Conservation (phyloP, 2,888 invertebrate species). For the Aplocera efformata region DNA sequence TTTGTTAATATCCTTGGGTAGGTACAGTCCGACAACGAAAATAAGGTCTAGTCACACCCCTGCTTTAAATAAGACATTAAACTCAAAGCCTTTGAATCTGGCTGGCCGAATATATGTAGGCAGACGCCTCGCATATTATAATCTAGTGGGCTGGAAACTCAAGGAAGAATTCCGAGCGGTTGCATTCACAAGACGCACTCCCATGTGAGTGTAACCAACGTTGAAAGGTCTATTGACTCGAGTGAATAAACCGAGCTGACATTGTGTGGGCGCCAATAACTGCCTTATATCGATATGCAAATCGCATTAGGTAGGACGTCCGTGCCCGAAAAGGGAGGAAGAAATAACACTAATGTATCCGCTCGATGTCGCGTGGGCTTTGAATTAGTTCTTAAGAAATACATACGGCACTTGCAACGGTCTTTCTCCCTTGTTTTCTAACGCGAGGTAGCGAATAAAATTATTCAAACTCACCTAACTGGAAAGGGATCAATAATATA, state of each 20-base stretch:
- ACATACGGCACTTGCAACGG: conserved; percentile 25
- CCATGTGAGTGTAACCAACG: conserved; percentile 2
- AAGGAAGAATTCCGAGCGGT: conserved; percentile 6
- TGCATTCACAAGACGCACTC: conserved; percentile 8
- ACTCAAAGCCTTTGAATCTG: too few relatives aligned
- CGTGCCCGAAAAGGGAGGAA: conserved; percentile 70
- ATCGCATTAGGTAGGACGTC: conserved; percentile 67
- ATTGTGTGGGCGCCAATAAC: conserved; percentile 52
- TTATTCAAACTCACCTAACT: not conserved
- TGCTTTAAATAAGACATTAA: too few relatives aligned
- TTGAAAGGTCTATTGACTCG: conserved; percentile 19
- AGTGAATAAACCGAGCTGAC: conserved; percentile 30
- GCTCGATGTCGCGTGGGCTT: conserved; percentile 57
- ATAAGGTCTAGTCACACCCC: too few relatives aligned
- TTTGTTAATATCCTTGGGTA: too few relatives aligned
- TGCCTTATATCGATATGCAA: conserved; percentile 60
- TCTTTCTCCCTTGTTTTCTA: conserved; percentile 25
- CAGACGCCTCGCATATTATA: too few relatives aligned
- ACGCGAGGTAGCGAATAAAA: too few relatives aligned
- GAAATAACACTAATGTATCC: conserved; percentile 72
- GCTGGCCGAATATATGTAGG: too few relatives aligned
- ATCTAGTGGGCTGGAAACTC: too few relatives aligned
- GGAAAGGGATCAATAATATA: conserved; percentile 20
- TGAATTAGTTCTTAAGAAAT: conserved; percentile 39
- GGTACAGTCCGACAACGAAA: too few relatives aligned